Percentiles rank a stretch among this genome's conserved stretches.
These are phyloP conservation scores for Threskiornis aethiopicus DNA, from an alignment of 2,797 vertebrate genomes.

Conservation along the genomic window DNA sequence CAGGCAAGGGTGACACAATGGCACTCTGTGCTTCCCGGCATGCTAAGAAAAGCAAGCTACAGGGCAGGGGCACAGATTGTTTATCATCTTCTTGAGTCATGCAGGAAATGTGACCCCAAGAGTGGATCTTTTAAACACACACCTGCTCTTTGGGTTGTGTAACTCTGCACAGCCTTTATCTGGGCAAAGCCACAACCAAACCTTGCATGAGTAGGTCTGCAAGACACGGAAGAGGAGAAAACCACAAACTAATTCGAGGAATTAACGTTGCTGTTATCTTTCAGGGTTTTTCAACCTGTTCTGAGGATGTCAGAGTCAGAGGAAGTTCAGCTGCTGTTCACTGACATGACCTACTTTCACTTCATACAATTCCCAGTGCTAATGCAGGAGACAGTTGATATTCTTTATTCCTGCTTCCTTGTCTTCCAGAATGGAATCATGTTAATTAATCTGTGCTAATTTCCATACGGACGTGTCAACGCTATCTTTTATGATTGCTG, in stretches of 20 bases:
- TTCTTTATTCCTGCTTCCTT: neutral
- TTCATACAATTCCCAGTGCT: neutral
- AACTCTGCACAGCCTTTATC: neutral
- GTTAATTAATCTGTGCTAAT: neutral
- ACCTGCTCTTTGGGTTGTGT: neutral
- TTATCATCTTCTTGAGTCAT: neutral
- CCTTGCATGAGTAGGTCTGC: rapidly evolving
- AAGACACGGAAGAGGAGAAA: neutral
- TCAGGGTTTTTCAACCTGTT: neutral
- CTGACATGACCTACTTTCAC: neutral
- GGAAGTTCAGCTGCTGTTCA: neutral
- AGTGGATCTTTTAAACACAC: neutral
- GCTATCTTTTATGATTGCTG: neutral
- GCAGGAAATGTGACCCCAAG: neutral
- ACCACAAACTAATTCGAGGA: neutral
- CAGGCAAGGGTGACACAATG: neutral
- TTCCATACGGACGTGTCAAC: neutral
- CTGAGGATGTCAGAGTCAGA: neutral
- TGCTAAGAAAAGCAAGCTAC: neutral
- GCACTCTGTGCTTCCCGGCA: neutral
- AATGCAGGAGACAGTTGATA: neutral
- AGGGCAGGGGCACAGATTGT: neutral
- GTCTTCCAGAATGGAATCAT: neutral
- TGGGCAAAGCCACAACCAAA: neutral
- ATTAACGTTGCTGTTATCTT: neutral